Conservation (phyloP, 1,140 invertebrate genomes). For the Idris sp. region DNA sequence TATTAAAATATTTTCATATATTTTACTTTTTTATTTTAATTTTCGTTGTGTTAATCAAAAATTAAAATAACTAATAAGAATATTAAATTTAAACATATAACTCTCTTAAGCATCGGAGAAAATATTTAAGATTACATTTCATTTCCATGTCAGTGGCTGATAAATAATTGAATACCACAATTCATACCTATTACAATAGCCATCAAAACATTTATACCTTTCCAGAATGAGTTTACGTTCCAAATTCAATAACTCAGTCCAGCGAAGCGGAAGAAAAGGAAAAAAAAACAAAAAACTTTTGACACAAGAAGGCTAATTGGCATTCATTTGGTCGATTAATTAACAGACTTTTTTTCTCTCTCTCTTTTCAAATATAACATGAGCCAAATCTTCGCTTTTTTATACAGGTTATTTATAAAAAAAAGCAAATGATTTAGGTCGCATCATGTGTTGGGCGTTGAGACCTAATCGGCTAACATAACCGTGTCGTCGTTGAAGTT, state of each 20-base stretch:
- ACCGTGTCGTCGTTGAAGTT: constrained; percentile 49
- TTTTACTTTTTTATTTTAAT: no score
- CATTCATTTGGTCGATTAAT: constrained; percentile 60
- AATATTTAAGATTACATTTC: no score
- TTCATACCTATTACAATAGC: constrained; percentile 39
- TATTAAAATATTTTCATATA: no score
- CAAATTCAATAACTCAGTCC: constrained; percentile 35
- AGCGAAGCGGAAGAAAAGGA: constrained; percentile 10
- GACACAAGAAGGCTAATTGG: constrained; percentile 53
- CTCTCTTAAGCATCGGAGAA: no score
- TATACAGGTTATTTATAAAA: constrained; percentile 19
- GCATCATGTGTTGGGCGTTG: constrained; percentile 41
- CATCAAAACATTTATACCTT: constrained; percentile 31
- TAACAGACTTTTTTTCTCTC: constrained; percentile 35
- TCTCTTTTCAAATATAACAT: no score
- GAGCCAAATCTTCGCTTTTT: no score
- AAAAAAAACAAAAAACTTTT: no score
- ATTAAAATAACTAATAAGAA: no score
- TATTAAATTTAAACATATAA: no score
- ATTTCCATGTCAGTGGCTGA: no score
- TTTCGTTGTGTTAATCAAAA: no score
- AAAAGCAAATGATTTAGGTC: constrained; percentile 62
- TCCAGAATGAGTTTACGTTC: constrained; percentile 10
- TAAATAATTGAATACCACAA: constrained; percentile 49
- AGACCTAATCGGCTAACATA: constrained; percentile 19